Percentiles rank a stretch among this genome's conserved stretches.
Conservation (phyloP, 1,140 invertebrate genomes). For the Heterodera carotae region DNA sequence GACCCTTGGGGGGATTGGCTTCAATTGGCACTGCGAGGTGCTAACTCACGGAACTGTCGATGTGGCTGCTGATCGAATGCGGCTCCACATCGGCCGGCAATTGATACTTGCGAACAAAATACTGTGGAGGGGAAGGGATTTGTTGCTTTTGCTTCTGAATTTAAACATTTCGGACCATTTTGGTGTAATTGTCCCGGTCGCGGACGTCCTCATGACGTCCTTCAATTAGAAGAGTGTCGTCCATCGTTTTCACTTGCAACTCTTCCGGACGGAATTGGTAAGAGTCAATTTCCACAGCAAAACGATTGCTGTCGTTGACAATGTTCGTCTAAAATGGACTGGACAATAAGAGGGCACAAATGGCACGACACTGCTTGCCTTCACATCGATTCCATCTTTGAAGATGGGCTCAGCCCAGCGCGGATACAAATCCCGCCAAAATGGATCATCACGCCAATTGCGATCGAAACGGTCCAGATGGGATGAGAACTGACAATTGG, state of each 20-base stretch:
- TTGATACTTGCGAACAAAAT: slow-evolving; percentile 64
- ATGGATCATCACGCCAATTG: slow-evolving; percentile 62
- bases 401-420: slow-evolving; percentile 65
- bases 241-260: slow-evolving; percentile 64
- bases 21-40: not conserved
- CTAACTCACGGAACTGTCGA: slow-evolving; percentile 50
- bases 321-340: slow-evolving; percentile 51
- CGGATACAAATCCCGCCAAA: slow-evolving; percentile 63
- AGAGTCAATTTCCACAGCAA: slow-evolving; percentile 61
- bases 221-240: slow-evolving; percentile 64
- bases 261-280: slow-evolving; percentile 65
- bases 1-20: slow-evolving; percentile 48
- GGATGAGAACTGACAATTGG: slow-evolving; percentile 55
- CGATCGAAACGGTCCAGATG: slow-evolving; percentile 61
- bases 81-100: slow-evolving; percentile 59
- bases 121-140: slow-evolving; percentile 14
- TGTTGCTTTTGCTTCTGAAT: not conserved
- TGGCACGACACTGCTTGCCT: slow-evolving; percentile 11
- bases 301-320: slow-evolving; percentile 54
- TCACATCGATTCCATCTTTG: slow-evolving; percentile 62
- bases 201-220: slow-evolving; percentile 63
- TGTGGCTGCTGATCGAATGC: slow-evolving; percentile 51
- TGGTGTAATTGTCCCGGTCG: slow-evolving; percentile 63
- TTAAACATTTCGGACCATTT: slow-evolving; percentile 48
- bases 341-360: not conserved